A percentile compares a stretch with the other conserved stretches of the same genome.
Evolutionary conservation across 2,888 invertebrate genomes (phyloP).

Genomic region (Laspeyria flexula): DNA sequence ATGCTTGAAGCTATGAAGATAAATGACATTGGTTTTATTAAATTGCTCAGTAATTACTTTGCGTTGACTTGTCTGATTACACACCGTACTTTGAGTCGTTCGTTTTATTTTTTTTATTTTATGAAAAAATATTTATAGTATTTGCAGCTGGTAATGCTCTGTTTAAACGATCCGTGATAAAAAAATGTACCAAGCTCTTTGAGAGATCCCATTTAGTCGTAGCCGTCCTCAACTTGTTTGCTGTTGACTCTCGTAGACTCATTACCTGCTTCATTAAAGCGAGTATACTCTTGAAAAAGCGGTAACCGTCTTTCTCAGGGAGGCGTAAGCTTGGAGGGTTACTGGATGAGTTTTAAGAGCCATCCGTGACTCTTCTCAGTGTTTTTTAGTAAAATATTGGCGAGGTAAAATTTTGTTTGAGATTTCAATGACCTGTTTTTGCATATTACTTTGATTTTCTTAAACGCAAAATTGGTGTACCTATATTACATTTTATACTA

Average conservation of each 20-base stretch:
- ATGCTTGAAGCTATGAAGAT: neutral
- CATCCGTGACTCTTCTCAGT: conserved; percentile 10
- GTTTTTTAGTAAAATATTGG: conserved; percentile 31
- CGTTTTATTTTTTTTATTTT: no score
- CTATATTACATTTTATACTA: no score
- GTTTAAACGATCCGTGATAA: conserved; percentile 27
- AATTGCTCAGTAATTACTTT: neutral
- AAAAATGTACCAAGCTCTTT: conserved; percentile 31
- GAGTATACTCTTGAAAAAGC: conserved; percentile 63
- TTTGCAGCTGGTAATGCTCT: conserved; percentile 14
- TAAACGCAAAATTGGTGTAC: no score
- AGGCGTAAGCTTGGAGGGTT: conserved; percentile 20
- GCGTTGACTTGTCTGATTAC: conserved; percentile 5
- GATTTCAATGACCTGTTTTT: no score
- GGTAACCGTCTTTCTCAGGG: conserved; percentile 47
- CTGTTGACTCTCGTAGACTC: conserved; percentile 68
- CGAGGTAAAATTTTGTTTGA: neutral
- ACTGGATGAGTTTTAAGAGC: conserved; percentile 20
- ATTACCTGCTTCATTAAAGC: conserved; percentile 80
- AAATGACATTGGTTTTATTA: conserved; percentile 2
- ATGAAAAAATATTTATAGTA: neutral
- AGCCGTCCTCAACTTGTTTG: conserved; percentile 58
- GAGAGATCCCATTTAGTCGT: conserved; percentile 41
- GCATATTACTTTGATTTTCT: no score
- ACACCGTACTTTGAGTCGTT: no score